A percentile compares a stretch with the other conserved stretches of the same genome.
phyloP scores from a whole-genome alignment of 2,888 invertebrate genomes.

The Osmoderma eremita region DNA sequence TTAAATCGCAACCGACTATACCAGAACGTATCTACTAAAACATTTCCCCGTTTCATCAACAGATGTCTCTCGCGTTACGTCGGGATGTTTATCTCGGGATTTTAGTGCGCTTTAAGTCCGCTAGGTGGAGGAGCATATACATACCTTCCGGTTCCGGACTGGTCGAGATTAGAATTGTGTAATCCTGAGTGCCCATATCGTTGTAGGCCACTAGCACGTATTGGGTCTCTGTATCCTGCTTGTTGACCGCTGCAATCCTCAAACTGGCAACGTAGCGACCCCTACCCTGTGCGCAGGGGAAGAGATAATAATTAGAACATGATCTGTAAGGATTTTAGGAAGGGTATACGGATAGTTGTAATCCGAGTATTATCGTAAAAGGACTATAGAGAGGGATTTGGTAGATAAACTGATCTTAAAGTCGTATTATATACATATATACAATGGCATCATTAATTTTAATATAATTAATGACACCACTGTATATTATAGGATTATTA shows the following conservation, averaged over 20 bases:
- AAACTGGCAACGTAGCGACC: slow-evolving; percentile 77
- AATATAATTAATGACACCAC: too few relatives aligned
- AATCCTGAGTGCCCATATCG: slow-evolving; percentile 73
- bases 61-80: background rate
- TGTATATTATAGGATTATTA: too few relatives aligned
- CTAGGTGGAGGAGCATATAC: too few relatives aligned
- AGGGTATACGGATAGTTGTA: background rate
- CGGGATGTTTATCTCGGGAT: slow-evolving; percentile 1
- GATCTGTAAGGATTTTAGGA: background rate
- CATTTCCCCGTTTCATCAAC: background rate
- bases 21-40: too few relatives aligned
- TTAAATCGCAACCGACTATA: too few relatives aligned
- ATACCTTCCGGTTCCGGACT: slow-evolving; percentile 70
- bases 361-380: too few relatives aligned
- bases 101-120: background rate
- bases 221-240: slow-evolving; percentile 79
- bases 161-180: slow-evolving; percentile 76
- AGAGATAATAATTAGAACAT: slow-evolving; percentile 46
- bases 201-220: slow-evolving; percentile 77
- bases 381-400: too few relatives aligned
- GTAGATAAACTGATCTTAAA: too few relatives aligned
- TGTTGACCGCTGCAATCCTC: slow-evolving; percentile 73
- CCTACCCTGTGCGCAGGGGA: slow-evolving; percentile 66
- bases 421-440: too few relatives aligned
- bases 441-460: too few relatives aligned